Conservation (phyloP, 2,888 invertebrate genomes). For the Lathronympha strigana region DNA sequence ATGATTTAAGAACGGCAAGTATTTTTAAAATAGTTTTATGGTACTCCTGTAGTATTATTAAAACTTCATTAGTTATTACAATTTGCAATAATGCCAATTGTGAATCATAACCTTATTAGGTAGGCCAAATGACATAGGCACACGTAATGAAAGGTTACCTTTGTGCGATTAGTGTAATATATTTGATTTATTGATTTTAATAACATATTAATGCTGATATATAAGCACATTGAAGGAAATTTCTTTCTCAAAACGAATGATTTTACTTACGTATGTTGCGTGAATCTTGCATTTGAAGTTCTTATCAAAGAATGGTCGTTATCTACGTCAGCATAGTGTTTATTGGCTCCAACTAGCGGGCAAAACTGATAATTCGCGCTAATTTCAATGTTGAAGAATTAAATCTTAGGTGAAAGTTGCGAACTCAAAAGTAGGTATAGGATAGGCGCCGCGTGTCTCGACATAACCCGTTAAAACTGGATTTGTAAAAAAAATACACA, state of each 20-base stretch:
- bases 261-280: constrained; percentile 35
- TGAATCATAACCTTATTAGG: constrained; percentile 32
- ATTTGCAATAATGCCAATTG: neutral
- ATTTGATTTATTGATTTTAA: neutral
- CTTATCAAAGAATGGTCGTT: constrained; percentile 26
- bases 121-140: constrained; percentile 23
- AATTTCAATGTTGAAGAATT: constrained; percentile 29
- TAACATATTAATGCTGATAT: neutral
- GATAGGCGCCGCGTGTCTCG: constrained; percentile 79
- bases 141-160: constrained; percentile 21
- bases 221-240: neutral
- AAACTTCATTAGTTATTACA: neutral
- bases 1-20: neutral
- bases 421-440: constrained; percentile 57
- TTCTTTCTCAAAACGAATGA: constrained; percentile 3
- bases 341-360: constrained; percentile 27
- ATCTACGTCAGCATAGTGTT: constrained; percentile 32
- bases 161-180: neutral
- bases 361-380: constrained; percentile 20
- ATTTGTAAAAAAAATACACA: constrained; percentile 67
- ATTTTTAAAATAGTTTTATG: neutral
- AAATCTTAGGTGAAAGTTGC: constrained; percentile 59
- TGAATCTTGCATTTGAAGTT: constrained; percentile 35
- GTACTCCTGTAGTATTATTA: neutral
- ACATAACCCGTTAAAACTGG: constrained; percentile 83